Conservation (phyloP, 2,888 invertebrate genomes). For the Pachycephus smyrnensis region DNA sequence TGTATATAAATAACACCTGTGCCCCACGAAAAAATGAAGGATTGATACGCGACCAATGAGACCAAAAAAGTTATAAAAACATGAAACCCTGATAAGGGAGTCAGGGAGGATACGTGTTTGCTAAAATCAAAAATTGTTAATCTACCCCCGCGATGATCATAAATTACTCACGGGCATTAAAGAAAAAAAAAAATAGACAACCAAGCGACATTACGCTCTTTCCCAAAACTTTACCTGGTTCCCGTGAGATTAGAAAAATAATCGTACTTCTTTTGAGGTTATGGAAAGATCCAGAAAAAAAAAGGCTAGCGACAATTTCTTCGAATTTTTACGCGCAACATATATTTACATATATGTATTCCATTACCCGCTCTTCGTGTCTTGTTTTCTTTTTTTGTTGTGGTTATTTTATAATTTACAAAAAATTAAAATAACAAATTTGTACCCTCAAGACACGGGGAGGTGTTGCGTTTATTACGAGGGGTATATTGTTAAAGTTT, state of each 20-base stretch:
- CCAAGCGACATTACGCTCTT: background rate
- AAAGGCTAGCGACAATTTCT: no score
- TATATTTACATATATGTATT: no score
- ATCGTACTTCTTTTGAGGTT: background rate
- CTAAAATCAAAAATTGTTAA: conserved; percentile 38
- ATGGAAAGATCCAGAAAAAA: no score
- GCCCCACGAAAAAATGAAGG: background rate
- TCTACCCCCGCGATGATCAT: conserved; percentile 28
- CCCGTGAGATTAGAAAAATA: background rate
- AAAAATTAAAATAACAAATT: background rate
- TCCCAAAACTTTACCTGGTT: background rate
- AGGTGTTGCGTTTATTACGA: background rate
- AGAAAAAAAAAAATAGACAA: no score
- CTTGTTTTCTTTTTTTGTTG: background rate
- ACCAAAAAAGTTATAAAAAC: background rate
- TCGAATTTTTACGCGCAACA: no score
- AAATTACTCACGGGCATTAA: conserved; percentile 27
- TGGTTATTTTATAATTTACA: background rate
- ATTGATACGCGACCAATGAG: background rate
- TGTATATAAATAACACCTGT: background rate
- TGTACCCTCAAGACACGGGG: background rate
- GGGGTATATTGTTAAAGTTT: background rate
- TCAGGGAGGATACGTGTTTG: background rate
- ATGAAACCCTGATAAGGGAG: background rate
- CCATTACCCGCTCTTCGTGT: background rate